These are phyloP conservation scores for Carcharodon carcharias DNA, from an alignment of 2,797 vertebrate species.

Conservation along the genomic window DNA sequence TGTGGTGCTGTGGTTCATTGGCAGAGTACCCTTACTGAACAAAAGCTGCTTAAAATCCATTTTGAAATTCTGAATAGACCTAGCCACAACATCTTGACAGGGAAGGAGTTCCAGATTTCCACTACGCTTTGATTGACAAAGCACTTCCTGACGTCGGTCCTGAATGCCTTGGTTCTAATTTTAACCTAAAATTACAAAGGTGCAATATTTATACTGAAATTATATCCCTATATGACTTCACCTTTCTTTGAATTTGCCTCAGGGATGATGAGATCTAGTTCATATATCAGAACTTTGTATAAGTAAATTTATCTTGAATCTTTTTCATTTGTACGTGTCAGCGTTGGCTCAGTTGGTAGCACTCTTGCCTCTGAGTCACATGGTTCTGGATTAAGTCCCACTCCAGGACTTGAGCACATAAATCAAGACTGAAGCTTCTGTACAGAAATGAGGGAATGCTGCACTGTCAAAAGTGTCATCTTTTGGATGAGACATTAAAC, in stretches of 20 bases:
- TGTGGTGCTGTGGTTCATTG: background rate
- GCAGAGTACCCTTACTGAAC: background rate
- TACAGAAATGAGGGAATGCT: too few relatives aligned
- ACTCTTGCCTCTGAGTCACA: too few relatives aligned
- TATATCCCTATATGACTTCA: background rate
- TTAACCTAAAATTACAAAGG: background rate
- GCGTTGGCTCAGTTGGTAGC: too few relatives aligned
- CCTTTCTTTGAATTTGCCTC: background rate
- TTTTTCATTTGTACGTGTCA: background rate
- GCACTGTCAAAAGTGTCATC: too few relatives aligned
- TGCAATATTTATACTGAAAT: background rate
- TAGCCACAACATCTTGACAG: background rate
- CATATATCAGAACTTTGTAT: background rate
- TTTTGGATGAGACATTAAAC: too few relatives aligned
- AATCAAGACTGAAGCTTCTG: too few relatives aligned
- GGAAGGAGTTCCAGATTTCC: background rate
- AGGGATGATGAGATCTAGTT: background rate
- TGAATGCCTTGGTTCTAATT: background rate
- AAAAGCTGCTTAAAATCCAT: background rate
- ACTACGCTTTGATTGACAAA: background rate
- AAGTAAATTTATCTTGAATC: background rate
- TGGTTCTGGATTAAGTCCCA: too few relatives aligned
- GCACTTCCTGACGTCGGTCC: background rate
- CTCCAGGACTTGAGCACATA: too few relatives aligned
- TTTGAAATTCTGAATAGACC: background rate